Base-by-base conservation (phyloP, 2,888 invertebrate genomes). In the Corythucha ciliata region DNA sequence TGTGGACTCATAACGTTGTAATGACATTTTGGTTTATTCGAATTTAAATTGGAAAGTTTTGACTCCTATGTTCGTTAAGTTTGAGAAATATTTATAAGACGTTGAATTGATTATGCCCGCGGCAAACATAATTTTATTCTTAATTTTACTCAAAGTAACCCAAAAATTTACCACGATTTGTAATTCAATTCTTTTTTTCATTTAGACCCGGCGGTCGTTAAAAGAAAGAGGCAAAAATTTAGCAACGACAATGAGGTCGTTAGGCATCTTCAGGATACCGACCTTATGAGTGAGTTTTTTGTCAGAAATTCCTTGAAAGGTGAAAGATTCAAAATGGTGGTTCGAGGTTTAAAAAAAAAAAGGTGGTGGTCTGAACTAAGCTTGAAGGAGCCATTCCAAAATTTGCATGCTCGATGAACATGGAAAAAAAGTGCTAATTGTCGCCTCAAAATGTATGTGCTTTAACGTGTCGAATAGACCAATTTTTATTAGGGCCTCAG, bases 151-250 rank as follows among this genome's bases (percentile, higher is more conserved):
- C n/a, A n/a, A n/a, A n/a, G n/a, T n/a, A n/a, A n/a, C n/a, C n/a
- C n/a, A n/a, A n/a, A n/a, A n/a, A n/a, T n/a, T n/a, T n/a, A n/a
- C n/a, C n/a, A n/a, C n/a, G n/a, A n/a, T n/a, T n/a, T n/a, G n/a
- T n/a, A n/a, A n/a, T 8, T 22, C n/a, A 26, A n/a, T 33, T 46
- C 25, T 59, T 63, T 57, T 69, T 67, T 61, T 63, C 69, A 72
- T 74, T 63, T 76, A 78, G 78, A 77, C 72, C 73, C 74, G 63
- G 73, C 71, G 67, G 69, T 70, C 61, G 69, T 75, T 68, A 77
- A 74, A 71, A 74, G 75, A 67, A 77, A 77, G 66, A 69, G 74
- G 65, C 70, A 71, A 67, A 75, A 73, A 68, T 53, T 49, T 46
- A 52, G 40, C 33, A 49, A 26, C 48, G 49, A 46, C 39, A 42